Evolutionary conservation across 64 coral and sea anemone species (phyloP), one percentile per base, ranked within the genome.

Genomic region (Stichodactyla helianthus): DNA sequence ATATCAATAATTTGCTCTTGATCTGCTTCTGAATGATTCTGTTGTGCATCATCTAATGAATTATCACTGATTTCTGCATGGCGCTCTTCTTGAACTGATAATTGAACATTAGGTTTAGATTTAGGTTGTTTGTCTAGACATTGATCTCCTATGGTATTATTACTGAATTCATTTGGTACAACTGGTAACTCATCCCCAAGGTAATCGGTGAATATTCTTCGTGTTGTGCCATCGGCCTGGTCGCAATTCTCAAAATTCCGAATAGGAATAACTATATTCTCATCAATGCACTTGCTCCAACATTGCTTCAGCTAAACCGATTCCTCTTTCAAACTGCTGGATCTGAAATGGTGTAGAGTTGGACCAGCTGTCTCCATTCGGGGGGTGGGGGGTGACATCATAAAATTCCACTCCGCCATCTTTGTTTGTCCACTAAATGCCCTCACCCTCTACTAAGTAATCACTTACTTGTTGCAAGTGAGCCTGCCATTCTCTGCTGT

Each of bases 361-460:
- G 68, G 68, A 74, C 55, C 55, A 9, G 1, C 14, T 58, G 55
- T 14, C 14, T 22, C 7, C 79, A 52, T 50, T 23, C 4, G 55
- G 55, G 55, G 55, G 14, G 55, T 58, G 55, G 2, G 55, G 9
- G 26, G 58, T 77, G 64, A 68, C 28, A 86, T 86, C 85, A 86
- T 70, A 55, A 65, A 87, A 87, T 55, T 87, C 86, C 53, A 87
- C 67, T 6, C 35, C 35, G 18, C 53, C 86, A 22, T 77, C 86
- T 31, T 53, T 57, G 17, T 87, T 51, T 52, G 8, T 54, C 86
- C 86, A 87, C 86, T 67, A 88, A 26, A 88, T 53, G 77, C 86
- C 86, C 26, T 88, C 74, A 54, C 86, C 86, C 58, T 76, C 70
- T 15, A 88, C n/a, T 26, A 88, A 59, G 60, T 79, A 88, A 81